Percentiles rank a stretch among this genome's conserved stretches.
These are phyloP conservation scores for Pentalonia nigronervosa DNA, from an alignment of 1,140 invertebrate species.

Conservation along the genomic window DNA sequence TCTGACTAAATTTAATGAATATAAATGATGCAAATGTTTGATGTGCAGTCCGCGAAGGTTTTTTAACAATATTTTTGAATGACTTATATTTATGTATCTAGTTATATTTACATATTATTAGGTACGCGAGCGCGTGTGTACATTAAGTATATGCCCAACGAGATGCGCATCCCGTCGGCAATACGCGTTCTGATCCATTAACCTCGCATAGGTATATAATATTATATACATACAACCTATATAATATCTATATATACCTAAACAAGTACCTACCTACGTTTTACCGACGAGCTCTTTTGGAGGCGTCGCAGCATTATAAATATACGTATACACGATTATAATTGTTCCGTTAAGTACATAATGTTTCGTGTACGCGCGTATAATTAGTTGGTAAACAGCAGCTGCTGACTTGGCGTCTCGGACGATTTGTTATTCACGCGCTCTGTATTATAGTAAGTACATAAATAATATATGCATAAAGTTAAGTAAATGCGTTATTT, in stretches of 20 bases:
- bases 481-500: too few relatives aligned
- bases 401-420: neutral
- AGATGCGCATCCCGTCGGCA: neutral
- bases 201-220: neutral
- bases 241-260: neutral
- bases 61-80: neutral
- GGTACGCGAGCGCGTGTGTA: neutral
- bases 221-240: neutral
- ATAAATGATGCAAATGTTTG: neutral
- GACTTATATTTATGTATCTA: neutral
- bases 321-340: neutral
- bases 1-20: neutral
- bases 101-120: neutral
- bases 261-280: neutral
- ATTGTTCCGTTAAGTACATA: slow-evolving; percentile 26
- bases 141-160: neutral
- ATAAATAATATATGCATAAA: neutral
- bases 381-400: neutral
- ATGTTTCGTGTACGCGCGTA: slow-evolving; percentile 16
- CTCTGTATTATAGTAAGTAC: neutral
- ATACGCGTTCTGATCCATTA: neutral
- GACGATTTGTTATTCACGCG: slow-evolving; percentile 17
- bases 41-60: neutral
- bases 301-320: neutral
- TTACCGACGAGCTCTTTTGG: neutral